These are phyloP conservation scores for Pinna nobilis DNA, from an alignment of 1,140 invertebrate genomes.

Conservation along the genomic window DNA sequence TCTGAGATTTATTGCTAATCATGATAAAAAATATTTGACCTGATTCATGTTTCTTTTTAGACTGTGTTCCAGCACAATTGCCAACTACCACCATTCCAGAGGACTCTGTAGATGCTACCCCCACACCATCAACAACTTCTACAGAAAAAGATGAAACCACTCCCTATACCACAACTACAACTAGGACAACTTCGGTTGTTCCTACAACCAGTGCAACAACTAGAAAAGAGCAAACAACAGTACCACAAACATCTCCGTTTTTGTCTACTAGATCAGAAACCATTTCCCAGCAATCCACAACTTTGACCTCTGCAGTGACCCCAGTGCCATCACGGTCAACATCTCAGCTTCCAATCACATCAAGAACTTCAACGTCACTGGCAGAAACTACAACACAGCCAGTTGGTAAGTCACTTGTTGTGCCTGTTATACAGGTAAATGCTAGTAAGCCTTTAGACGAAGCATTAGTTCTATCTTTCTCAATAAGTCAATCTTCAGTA, in stretches of 20 bases:
- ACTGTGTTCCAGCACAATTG: background rate
- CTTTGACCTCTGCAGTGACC: background rate
- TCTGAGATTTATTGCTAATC: too few species aligned
- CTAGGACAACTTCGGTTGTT: background rate
- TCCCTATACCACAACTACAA: background rate
- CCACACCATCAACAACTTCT: background rate
- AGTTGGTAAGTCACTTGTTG: too few species aligned
- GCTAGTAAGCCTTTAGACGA: too few species aligned
- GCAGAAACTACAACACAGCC: background rate
- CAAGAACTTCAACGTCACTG: background rate
- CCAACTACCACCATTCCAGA: background rate
- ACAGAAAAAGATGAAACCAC: background rate
- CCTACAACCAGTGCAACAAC: background rate
- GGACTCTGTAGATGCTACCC: background rate
- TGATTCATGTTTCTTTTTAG: too few species aligned
- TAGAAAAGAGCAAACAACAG: background rate
- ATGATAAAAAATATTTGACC: too few species aligned
- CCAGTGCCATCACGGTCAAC: background rate
- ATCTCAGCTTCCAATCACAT: background rate
- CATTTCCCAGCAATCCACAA: background rate
- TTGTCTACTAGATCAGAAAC: background rate
- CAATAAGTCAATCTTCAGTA: too few species aligned
- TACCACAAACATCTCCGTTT: background rate
- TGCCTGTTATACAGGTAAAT: too few species aligned
- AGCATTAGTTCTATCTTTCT: too few species aligned